A percentile compares a stretch with the other conserved stretches of the same genome.
phyloP scores from a whole-genome alignment of 2,888 invertebrate genomes.

The Palloptera scutellata region DNA sequence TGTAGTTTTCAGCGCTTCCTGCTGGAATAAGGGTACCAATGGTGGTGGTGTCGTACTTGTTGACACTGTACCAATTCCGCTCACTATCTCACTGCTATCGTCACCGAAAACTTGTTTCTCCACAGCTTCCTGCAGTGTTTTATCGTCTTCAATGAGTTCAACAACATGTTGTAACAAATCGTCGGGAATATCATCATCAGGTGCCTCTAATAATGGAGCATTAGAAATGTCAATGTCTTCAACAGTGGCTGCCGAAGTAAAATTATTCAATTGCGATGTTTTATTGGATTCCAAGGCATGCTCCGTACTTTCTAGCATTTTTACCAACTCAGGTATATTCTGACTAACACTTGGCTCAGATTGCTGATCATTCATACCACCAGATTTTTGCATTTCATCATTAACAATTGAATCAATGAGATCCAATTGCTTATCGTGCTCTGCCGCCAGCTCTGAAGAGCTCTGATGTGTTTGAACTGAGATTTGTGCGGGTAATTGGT shows the following conservation, averaged over 20 bases:
- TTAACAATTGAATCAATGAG: conserved; percentile 63
- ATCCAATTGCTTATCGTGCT: conserved; percentile 63
- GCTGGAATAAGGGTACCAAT: conserved; percentile 35
- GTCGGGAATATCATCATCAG: conserved; percentile 73
- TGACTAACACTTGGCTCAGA: conserved; percentile 48
- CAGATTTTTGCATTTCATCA: conserved; percentile 52
- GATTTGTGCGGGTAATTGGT: conserved; percentile 61
- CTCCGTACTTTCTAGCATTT: conserved; percentile 65
- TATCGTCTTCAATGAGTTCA: conserved; percentile 72
- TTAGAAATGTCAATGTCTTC: conserved; percentile 55
- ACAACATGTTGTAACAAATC: conserved; percentile 79
- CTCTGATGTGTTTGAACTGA: conserved; percentile 62
- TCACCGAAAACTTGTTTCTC: conserved; percentile 72
- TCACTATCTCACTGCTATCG: conserved; percentile 30
- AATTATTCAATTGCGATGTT: conserved; percentile 19
- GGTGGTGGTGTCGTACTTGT: conserved; percentile 35
- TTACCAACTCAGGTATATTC: conserved; percentile 66
- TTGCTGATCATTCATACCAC: conserved; percentile 44
- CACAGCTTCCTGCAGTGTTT: conserved; percentile 76
- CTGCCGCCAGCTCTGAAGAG: conserved; percentile 59
- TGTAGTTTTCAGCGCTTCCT: background rate
- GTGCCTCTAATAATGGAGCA: conserved; percentile 63
- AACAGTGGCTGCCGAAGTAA: conserved; percentile 33
- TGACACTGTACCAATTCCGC: conserved; percentile 17
- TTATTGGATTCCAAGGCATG: conserved; percentile 44